Percentiles rank a stretch among this genome's conserved stretches.
Evolutionary conservation across 2,113 vertebrate species (phyloP).

Genomic region (Pluvialis apricaria): DNA sequence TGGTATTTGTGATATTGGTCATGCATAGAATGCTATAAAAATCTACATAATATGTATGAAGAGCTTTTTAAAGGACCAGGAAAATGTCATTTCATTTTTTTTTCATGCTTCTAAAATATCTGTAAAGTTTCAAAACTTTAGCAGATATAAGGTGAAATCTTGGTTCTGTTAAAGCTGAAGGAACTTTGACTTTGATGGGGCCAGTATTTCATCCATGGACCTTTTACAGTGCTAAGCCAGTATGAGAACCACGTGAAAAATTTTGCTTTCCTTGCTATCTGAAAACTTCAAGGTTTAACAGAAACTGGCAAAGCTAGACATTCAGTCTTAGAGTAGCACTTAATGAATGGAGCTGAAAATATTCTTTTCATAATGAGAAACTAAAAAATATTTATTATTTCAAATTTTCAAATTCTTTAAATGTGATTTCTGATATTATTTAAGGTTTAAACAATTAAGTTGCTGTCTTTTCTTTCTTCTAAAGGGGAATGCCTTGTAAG

Average conservation of each 20-base stretch:
- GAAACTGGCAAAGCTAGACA: conserved; percentile 39
- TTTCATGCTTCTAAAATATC: background rate
- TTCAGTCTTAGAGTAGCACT: background rate
- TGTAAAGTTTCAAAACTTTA: conserved; percentile 38
- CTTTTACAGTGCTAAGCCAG: background rate
- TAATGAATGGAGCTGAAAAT: background rate
- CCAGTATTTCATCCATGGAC: background rate
- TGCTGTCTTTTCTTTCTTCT: background rate
- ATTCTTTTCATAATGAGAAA: background rate
- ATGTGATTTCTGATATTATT: background rate
- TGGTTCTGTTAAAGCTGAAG: background rate
- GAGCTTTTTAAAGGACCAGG: background rate
- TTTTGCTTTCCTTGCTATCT: background rate
- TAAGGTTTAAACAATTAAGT: background rate
- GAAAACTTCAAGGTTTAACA: background rate
- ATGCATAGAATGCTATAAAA: conserved; percentile 31
- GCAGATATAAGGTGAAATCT: conserved; percentile 21
- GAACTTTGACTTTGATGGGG: background rate
- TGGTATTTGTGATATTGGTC: background rate
- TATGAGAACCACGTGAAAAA: background rate
- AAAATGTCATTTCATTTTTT: background rate
- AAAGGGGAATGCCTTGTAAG: background rate
- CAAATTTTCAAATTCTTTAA: background rate
- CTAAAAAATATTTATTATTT: background rate
- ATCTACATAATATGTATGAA: background rate